Conservation (phyloP, 1,140 invertebrate species). For the Dreissena rostriformis region DNA sequence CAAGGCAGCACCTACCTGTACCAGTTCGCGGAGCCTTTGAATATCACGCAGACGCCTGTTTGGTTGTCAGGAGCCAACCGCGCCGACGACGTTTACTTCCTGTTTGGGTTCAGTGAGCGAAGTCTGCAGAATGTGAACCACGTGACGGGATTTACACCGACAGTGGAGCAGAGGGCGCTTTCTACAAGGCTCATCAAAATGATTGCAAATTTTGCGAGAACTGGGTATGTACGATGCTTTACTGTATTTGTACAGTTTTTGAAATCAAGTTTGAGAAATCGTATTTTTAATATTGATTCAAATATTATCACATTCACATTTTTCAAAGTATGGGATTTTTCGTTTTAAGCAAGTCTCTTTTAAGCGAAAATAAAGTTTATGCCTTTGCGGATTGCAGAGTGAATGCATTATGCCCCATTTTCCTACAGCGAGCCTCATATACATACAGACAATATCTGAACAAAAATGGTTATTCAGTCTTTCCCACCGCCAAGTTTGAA, state of each 20-base stretch:
- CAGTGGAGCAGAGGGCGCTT: slow-evolving; percentile 12
- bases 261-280: too few species aligned
- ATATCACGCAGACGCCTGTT: slow-evolving; percentile 2
- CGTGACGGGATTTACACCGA: slow-evolving; percentile 25
- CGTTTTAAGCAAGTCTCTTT: too few species aligned
- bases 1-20: slow-evolving; percentile 34
- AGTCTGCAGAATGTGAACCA: slow-evolving; percentile 1
- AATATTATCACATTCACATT: too few species aligned
- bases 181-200: background rate
- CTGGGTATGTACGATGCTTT: slow-evolving; percentile 30
- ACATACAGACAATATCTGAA: too few species aligned
- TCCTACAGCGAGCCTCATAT: too few species aligned
- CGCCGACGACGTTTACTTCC: slow-evolving; percentile 29
- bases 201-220: slow-evolving; percentile 28
- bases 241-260: background rate
- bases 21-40: slow-evolving; percentile 23
- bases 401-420: too few species aligned
- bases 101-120: slow-evolving; percentile 46
- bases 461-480: too few species aligned
- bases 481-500: too few species aligned
- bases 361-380: too few species aligned
- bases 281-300: too few species aligned
- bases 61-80: slow-evolving; percentile 46
- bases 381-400: too few species aligned
- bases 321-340: too few species aligned